A percentile compares a stretch with the other conserved stretches of the same genome.
Conservation (phyloP, 2,113 vertebrate species). For the Isurus oxyrinchus region DNA sequence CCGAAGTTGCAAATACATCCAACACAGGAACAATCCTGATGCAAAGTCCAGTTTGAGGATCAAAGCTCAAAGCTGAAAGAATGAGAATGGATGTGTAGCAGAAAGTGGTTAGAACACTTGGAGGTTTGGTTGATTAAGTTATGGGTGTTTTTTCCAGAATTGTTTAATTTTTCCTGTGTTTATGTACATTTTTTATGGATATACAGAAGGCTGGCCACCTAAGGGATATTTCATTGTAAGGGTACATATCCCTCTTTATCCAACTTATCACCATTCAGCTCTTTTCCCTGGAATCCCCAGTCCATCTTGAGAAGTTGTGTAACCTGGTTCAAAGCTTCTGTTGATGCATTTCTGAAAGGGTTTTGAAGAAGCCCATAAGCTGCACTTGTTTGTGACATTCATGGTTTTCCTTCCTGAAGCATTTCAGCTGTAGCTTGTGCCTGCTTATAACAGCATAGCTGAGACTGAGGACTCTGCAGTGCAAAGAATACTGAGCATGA, state of each 20-base stretch:
- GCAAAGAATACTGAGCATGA: not conserved
- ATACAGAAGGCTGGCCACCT: not conserved
- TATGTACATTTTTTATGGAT: not conserved
- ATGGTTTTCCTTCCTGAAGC: not conserved
- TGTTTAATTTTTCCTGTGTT: not conserved
- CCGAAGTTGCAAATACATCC: not conserved
- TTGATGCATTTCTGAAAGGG: not conserved
- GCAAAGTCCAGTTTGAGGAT: not conserved
- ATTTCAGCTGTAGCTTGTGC: not conserved
- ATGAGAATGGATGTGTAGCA: not conserved
- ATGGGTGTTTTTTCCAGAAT: not conserved
- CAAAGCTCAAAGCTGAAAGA: not conserved
- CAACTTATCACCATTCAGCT: not conserved
- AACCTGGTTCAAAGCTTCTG: not conserved
- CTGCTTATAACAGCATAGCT: not conserved
- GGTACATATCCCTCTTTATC: not conserved
- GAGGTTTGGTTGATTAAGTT: not conserved
- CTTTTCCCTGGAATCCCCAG: not conserved
- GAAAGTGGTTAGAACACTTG: not conserved
- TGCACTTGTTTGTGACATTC: not conserved
- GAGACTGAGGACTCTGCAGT: not conserved
- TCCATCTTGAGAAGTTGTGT: not conserved
- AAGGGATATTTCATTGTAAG: not conserved
- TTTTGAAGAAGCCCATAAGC: not conserved
- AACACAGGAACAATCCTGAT: not conserved